A percentile compares a stretch with the other conserved stretches of the same genome.
These are phyloP conservation scores for Python bivittatus DNA, from an alignment of 2,113 vertebrate genomes.

Conservation along the genomic window DNA sequence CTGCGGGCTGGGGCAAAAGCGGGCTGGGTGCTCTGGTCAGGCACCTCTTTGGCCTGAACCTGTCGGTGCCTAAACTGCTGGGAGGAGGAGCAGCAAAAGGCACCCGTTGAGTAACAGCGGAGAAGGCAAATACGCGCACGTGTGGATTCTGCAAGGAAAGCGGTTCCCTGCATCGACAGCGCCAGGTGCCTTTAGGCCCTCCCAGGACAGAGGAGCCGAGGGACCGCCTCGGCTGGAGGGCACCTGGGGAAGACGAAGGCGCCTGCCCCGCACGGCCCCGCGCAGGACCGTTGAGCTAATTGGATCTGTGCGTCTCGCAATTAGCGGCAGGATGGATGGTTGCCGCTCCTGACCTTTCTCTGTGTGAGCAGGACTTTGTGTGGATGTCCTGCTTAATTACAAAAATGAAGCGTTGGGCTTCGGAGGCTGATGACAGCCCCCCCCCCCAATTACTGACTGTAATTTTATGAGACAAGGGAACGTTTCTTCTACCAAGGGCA, in stretches of 20 bases:
- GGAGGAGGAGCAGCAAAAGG: too few species aligned
- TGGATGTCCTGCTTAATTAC: conserved; percentile 61
- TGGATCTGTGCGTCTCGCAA: conserved; percentile 65
- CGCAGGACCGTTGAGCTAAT: conserved; percentile 55
- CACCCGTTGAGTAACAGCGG: too few species aligned
- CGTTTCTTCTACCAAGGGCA: conserved; percentile 66
- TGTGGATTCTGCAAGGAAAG: neutral
- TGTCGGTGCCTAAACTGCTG: too few species aligned
- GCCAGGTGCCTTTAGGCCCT: neutral
- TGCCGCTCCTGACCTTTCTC: conserved; percentile 63
- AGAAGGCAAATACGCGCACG: too few species aligned
- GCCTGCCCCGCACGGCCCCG: conserved; percentile 39
- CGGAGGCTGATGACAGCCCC: conserved; percentile 51
- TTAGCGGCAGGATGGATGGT: conserved; percentile 60
- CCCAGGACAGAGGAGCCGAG: neutral
- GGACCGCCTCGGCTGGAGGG: neutral
- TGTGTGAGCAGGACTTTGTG: conserved; percentile 60
- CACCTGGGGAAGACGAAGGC: conserved; percentile 9
- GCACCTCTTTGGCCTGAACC: too few species aligned
- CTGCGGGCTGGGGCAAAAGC: too few species aligned
- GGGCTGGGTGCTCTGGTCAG: too few species aligned
- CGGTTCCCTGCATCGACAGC: neutral
- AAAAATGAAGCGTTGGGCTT: conserved; percentile 46
- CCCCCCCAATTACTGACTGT: conserved; percentile 43
- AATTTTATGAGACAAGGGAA: conserved; percentile 63